A percentile compares a stretch with the other conserved stretches of the same genome.
phyloP scores from a whole-genome alignment of 2,888 invertebrate genomes.

The Cephalotes varians region DNA sequence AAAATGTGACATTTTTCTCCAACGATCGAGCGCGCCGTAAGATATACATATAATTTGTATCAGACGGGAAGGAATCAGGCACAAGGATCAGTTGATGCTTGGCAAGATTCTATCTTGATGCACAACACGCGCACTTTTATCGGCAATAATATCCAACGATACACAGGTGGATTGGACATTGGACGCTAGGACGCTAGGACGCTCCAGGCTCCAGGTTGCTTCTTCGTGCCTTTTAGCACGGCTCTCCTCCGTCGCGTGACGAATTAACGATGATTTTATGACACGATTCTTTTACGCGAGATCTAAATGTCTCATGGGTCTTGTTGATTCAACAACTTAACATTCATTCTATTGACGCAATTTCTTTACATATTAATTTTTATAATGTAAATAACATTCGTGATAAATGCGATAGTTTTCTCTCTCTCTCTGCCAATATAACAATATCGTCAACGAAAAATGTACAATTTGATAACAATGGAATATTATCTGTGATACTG shows the following conservation, averaged over 20 bases:
- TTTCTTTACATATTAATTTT: neutral
- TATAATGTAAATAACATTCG: neutral
- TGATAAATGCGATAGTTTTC: no score
- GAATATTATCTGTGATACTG: constrained; percentile 13
- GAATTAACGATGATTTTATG: no score
- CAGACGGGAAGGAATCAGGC: neutral
- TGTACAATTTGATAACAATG: neutral
- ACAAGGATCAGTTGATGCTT: no score
- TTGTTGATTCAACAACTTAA: neutral
- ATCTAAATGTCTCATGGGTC: neutral
- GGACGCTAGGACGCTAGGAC: no score
- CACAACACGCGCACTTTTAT: no score
- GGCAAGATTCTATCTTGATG: no score
- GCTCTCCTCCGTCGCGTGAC: no score
- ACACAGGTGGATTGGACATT: no score
- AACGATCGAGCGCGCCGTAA: neutral
- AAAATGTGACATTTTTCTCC: neutral
- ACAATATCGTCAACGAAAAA: neutral
- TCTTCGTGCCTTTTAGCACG: no score
- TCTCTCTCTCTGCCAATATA: no score
- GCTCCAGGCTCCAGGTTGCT: no score
- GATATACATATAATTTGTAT: neutral
- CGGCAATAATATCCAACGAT: no score
- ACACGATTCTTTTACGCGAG: neutral
- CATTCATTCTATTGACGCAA: neutral